phyloP scores from a whole-genome alignment of 2,113 vertebrate genomes.

The Alethe castanea region DNA sequence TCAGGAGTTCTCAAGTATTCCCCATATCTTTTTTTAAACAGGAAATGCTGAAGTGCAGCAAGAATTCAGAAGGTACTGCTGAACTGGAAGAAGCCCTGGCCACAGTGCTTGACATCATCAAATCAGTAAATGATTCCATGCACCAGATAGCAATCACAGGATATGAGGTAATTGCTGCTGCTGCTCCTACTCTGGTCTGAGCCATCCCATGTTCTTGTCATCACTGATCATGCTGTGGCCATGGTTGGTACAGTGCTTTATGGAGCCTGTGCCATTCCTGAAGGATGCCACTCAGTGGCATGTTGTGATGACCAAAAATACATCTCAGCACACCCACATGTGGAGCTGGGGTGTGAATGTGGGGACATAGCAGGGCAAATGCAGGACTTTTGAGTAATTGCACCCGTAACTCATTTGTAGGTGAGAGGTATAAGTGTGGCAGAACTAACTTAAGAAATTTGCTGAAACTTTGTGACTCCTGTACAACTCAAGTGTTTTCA shows the following conservation, averaged over 20 bases:
- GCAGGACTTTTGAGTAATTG: background rate
- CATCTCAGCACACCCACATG: background rate
- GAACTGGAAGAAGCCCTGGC: slow-evolving; percentile 89
- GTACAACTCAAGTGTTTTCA: background rate
- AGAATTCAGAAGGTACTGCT: slow-evolving; percentile 81
- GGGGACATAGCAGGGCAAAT: background rate
- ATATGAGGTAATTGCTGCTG: slow-evolving; percentile 76
- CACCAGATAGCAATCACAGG: slow-evolving; percentile 94
- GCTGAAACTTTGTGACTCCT: background rate
- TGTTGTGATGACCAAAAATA: background rate
- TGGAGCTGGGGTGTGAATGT: background rate
- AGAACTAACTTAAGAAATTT: background rate
- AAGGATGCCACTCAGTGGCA: background rate
- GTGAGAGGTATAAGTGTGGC: background rate
- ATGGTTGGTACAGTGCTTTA: background rate
- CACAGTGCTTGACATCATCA: slow-evolving; percentile 87
- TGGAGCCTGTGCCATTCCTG: background rate
- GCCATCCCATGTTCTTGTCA: background rate
- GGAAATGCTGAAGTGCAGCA: slow-evolving; percentile 93
- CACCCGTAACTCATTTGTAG: background rate
- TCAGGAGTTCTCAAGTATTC: background rate
- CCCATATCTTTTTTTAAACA: slow-evolving; percentile 9
- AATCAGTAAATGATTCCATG: slow-evolving; percentile 92
- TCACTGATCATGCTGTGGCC: fast-evolving
- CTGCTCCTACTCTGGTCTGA: background rate